These are phyloP conservation scores for Drosophila incognita DNA, from an alignment of 2,888 invertebrate species.

Conservation along the genomic window DNA sequence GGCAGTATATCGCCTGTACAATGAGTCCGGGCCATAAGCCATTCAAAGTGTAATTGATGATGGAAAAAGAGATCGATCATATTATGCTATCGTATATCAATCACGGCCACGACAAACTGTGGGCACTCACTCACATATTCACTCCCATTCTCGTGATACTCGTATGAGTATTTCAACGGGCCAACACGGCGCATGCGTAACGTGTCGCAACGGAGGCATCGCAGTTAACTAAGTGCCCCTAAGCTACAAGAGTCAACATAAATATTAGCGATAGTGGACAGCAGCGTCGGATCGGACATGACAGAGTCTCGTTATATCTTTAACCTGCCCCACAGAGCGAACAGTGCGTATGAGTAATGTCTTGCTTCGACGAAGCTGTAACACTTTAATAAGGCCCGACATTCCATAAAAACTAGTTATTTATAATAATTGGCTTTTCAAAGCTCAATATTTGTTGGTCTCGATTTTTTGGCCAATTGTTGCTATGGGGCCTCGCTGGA, in stretches of 20 bases:
- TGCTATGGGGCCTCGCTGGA: constrained; percentile 49
- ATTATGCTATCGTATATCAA: constrained; percentile 79
- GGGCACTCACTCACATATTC: constrained; percentile 35
- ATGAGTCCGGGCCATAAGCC: constrained; percentile 66
- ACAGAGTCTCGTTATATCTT: constrained; percentile 33
- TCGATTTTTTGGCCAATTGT: constrained; percentile 49
- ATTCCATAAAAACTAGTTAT: constrained; percentile 76
- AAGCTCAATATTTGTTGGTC: constrained; percentile 62
- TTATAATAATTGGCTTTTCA: constrained; percentile 79
- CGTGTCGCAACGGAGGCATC: constrained; percentile 71
- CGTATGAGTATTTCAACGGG: constrained; percentile 25
- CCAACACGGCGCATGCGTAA: constrained; percentile 73
- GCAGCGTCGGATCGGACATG: constrained; percentile 22
- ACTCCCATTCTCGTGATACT: constrained; percentile 25
- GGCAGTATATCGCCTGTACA: constrained; percentile 51
- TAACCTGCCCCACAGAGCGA: constrained; percentile 61
- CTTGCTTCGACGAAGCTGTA: constrained; percentile 52
- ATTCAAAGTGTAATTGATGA: constrained; percentile 78
- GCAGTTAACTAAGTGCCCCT: constrained; percentile 60
- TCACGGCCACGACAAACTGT: constrained; percentile 77
- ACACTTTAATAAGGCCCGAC: constrained; percentile 65
- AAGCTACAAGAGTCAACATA: constrained; percentile 60
- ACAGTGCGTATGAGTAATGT: constrained; percentile 78
- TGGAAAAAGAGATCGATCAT: constrained; percentile 80
- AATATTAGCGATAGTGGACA: constrained; percentile 58